Conservation (phyloP, 2,113 vertebrate species). For the Eurypyga helias region DNA sequence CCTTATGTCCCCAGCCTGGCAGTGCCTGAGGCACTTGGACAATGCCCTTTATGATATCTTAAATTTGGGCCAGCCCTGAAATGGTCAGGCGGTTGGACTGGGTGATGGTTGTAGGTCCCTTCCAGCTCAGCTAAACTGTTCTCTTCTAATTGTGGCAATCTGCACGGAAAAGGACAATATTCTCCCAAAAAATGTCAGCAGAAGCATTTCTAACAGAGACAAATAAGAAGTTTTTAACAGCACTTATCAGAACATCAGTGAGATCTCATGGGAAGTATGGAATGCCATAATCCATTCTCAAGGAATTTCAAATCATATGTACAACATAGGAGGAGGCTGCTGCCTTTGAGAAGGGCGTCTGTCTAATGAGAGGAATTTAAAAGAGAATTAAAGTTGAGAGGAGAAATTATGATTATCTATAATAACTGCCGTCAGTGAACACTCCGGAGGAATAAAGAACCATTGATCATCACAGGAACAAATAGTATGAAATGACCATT, state of each 20-base stretch:
- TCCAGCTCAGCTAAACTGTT: background rate
- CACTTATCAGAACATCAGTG: background rate
- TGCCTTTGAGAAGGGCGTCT: background rate
- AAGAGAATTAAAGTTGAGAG: background rate
- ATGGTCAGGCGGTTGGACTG: background rate
- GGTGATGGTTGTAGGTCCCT: background rate
- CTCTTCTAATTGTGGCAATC: background rate
- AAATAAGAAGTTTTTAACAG: background rate
- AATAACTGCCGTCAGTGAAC: background rate
- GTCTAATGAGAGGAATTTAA: background rate
- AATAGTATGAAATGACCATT: background rate
- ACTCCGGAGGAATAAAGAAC: background rate
- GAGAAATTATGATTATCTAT: background rate
- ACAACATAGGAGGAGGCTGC: background rate
- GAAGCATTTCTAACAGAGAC: background rate
- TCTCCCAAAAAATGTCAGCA: background rate
- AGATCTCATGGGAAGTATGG: background rate
- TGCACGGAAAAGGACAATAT: background rate
- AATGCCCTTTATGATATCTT: background rate
- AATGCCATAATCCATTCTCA: rapidly evolving
- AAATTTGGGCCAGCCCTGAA: background rate
- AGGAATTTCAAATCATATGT: background rate
- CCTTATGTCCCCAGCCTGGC: background rate
- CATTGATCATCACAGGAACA: background rate
- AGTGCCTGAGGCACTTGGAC: background rate